Conservation (phyloP, 2,797 vertebrate genomes). For the Hemibagrus guttatus region DNA sequence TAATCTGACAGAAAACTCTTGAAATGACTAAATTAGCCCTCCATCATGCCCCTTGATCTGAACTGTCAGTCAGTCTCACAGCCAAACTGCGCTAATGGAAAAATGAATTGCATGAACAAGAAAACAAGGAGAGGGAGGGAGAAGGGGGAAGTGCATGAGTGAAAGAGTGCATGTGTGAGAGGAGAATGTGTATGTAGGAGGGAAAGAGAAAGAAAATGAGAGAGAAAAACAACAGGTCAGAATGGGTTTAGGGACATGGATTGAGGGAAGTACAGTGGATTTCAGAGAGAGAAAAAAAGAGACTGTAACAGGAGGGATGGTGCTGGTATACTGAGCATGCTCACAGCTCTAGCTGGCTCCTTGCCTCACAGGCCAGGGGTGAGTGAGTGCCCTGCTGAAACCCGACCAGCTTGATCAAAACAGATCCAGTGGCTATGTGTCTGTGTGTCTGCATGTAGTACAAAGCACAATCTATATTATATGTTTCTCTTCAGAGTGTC, state of each 20-base stretch:
- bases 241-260: conserved; percentile 4
- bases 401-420: conserved; percentile 33
- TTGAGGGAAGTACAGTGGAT: not conserved
- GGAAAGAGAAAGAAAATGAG: conserved; percentile 12
- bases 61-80: conserved; percentile 25
- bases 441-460: not conserved
- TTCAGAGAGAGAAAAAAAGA: not conserved
- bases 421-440: conserved; percentile 1
- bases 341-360: not conserved
- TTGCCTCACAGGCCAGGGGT: conserved; percentile 24
- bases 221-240: conserved; percentile 44
- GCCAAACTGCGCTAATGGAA: conserved; percentile 35
- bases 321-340: conserved; percentile 28
- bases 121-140: conserved; percentile 34
- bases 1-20: conserved; percentile 16
- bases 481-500: not conserved
- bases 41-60: conserved; percentile 1
- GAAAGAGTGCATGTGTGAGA: not conserved
- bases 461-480: conserved; percentile 1
- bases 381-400: conserved; percentile 30
- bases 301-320: conserved; percentile 1
- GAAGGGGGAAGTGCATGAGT: conserved; percentile 2
- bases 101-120: conserved; percentile 32
- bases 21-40: conserved; percentile 22
- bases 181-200: not conserved